Base-by-base conservation (phyloP, 2,113 vertebrate genomes). In the Myxocyprinus asiaticus region DNA sequence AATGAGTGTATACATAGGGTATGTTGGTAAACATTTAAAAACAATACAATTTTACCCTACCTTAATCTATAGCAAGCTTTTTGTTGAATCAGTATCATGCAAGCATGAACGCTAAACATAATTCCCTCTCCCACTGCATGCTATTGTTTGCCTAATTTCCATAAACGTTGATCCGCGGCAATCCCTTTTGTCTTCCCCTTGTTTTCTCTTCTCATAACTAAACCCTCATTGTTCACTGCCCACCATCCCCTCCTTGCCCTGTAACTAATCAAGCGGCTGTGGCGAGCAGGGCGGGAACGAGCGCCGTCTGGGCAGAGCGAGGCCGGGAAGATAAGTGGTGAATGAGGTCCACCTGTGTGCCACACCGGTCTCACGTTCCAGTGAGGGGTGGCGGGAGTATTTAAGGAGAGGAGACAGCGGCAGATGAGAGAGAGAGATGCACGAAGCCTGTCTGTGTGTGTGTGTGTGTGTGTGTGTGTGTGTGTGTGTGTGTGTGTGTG, bases 71-170 rank as follows among this genome's bases (percentile, higher is more conserved):
- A 33, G 22, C 47, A 69, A 45, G 43, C n/a, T 72, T 43, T 61
- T 72, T 44, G 48, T 64, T 65, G 22, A 43, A n/a, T 42, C 61
- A 22, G 44, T 5, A 22, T 70, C 8, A 11, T 9, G 5, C 22
- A 33, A 33, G 9, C 50, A 58, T 7, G 3, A 33, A 72, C n/a
- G 17, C 14, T 15, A 82, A 17, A 68, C 58, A 68, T 59, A 76
- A 75, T 59, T 67, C 64, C 50, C 50, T 76, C 62, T 80, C 71
- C 50, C 64, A 12, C 64, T 33, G n/a, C 55, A 67, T 67, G 51
- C 67, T 61, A 7, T 80, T 75, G 62, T 67, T 62, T 33, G 56
- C 63, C 51, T 53, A 17, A 81, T 81, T 74, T 81, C 55, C 71
- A 76, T 81, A 76, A 53, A 17, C 22, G 53, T 51, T 47, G 15